Evolutionary conservation across 2,888 invertebrate genomes (phyloP), one percentile per base, ranked within the genome.

Genomic region (Eudemis profundana): DNA sequence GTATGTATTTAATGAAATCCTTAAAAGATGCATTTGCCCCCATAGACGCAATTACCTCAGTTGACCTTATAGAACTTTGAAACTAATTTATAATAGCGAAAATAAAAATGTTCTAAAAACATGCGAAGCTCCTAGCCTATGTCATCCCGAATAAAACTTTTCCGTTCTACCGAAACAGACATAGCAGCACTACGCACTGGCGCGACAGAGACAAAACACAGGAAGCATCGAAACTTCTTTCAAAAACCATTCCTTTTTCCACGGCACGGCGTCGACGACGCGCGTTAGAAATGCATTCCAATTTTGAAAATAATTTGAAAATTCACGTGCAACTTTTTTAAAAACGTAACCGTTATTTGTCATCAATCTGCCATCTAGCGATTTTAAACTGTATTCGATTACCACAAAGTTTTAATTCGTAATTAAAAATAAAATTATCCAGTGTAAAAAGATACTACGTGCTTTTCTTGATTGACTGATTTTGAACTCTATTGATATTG

Each of bases 71-170:
- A n/a, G n/a, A n/a, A n/a, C n/a, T n/a, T n/a, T n/a, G 33, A 10
- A 33, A 12, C 33, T 33, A 33, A 0, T 33, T 8, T 15, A 15
- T 40, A 40, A 7, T 5, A 5, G 15, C 0, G 15, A 40, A 17
- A n/a, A 14, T 42, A 50, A 50, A 12, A 12, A 19, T 5, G n/a
- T n/a, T 10, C n/a, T 19, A 33, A 21, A 44, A 21, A 29, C n/a
- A 10, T 14, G 21, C 17, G 21, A 14, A 66, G 68, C 84, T 83
- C 85, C 66, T 68, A 12, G 75, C 38, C 83, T 86, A 87, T 57
- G 59, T 69, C 68, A 79, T 85, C 83, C 84, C 77, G 74, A 82
- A 74, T 83, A 86, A 87, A 86, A 81, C 75, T 81, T 83, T 81
- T 80, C 79, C 78, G 75, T 80, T 76, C 75, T 78, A 82, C 74